Percentiles rank a stretch among this genome's conserved stretches.
phyloP scores from a whole-genome alignment of 2,888 invertebrate genomes.

The Philopedon plagiatum region DNA sequence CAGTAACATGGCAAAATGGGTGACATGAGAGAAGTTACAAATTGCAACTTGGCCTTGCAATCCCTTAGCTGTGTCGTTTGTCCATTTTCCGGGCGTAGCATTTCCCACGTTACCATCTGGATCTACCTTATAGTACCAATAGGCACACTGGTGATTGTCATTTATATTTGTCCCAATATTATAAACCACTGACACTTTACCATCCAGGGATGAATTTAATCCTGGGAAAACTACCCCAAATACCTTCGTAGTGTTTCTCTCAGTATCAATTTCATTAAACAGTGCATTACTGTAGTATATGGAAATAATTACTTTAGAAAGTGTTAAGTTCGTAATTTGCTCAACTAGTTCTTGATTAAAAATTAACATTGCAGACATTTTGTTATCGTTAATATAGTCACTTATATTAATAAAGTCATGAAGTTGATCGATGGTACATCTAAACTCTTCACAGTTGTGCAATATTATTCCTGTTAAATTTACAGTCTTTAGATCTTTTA shows the following conservation, averaged over 20 bases:
- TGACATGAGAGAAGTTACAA: slow-evolving; percentile 73
- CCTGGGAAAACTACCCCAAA: slow-evolving; percentile 72
- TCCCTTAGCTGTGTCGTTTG: slow-evolving; percentile 66
- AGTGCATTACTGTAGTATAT: slow-evolving; percentile 55
- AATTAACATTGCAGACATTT: slow-evolving; percentile 50
- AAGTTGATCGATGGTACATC: slow-evolving; percentile 65
- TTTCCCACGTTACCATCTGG: slow-evolving; percentile 16
- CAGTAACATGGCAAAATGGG: slow-evolving; percentile 74
- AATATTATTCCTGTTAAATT: slow-evolving; percentile 69
- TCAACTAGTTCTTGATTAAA: slow-evolving; percentile 53
- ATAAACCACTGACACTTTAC: slow-evolving; percentile 71
- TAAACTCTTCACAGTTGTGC: slow-evolving; percentile 59
- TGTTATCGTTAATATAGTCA: slow-evolving; percentile 26
- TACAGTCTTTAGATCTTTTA: slow-evolving; percentile 65
- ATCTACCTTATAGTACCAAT: slow-evolving; percentile 57
- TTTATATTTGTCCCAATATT: slow-evolving; percentile 59
- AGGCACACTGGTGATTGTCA: slow-evolving; percentile 50
- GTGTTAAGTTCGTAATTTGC: slow-evolving; percentile 47
- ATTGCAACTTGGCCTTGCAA: slow-evolving; percentile 63
- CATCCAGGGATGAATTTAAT: slow-evolving; percentile 69
- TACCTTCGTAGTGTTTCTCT: slow-evolving; percentile 64
- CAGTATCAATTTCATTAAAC: slow-evolving; percentile 53
- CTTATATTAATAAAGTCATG: slow-evolving; percentile 31
- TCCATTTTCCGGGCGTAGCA: slow-evolving; percentile 57
- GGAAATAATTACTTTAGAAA: slow-evolving; percentile 50